phyloP scores from a whole-genome alignment of 2,113 vertebrate genomes.

The Lophura nycthemera region DNA sequence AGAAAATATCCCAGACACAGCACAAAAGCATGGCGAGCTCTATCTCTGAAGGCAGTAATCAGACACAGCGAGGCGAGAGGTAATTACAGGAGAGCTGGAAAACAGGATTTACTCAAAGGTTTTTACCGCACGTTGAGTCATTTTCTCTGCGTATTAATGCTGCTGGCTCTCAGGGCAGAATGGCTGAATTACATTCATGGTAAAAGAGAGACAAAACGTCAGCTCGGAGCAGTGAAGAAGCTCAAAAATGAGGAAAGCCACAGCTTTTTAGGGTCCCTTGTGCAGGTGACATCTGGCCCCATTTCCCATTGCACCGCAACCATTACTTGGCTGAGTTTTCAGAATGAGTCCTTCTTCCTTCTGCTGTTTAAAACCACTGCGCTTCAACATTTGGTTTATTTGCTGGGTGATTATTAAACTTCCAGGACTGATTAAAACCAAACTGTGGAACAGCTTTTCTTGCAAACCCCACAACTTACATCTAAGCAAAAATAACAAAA shows the following conservation, averaged over 20 bases:
- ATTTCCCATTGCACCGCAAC: rapidly evolving
- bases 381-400: not conserved
- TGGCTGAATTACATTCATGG: not conserved
- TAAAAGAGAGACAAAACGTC: not conserved
- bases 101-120: constrained; percentile 14
- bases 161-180: rapidly evolving
- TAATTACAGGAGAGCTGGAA: constrained; percentile 37
- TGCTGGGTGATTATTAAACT: not conserved
- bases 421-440: not conserved
- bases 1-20: not conserved
- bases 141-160: not conserved
- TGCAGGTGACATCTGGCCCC: not conserved
- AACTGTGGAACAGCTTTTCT: not conserved
- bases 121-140: not conserved
- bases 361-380: not conserved
- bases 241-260: not conserved
- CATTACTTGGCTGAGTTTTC: not conserved
- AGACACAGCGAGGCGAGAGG: not conserved
- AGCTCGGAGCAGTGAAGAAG: not conserved
- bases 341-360: not conserved
- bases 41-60: not conserved
- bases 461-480: not conserved
- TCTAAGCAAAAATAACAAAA: not conserved
- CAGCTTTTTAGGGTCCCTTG: not conserved
- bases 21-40: not conserved